Conservation (phyloP, 2,113 vertebrate genomes). For the Phyllostomus hastatus region DNA sequence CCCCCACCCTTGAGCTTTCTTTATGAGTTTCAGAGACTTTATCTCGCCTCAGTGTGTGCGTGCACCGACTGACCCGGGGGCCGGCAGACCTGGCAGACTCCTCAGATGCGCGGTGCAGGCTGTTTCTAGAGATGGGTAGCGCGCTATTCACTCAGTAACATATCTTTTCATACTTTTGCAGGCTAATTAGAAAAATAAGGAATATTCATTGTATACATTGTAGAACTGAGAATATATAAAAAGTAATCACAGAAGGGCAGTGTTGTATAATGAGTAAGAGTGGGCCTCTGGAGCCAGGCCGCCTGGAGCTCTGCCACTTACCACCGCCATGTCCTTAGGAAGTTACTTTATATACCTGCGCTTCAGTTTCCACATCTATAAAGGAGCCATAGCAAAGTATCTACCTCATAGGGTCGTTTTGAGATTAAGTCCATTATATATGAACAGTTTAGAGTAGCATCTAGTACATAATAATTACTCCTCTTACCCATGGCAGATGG, state of each 20-base stretch:
- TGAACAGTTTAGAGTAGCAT: background rate
- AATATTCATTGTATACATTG: background rate
- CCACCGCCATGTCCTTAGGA: background rate
- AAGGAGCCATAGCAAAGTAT: background rate
- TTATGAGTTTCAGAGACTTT: background rate
- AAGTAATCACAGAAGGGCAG: background rate
- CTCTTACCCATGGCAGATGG: slow-evolving; percentile 84
- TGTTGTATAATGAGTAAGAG: background rate
- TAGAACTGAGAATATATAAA: background rate
- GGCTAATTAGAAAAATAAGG: slow-evolving; percentile 9
- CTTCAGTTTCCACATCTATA: background rate
- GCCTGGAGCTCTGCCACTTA: background rate
- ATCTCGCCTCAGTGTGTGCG: background rate
- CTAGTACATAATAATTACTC: background rate
- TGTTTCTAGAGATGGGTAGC: background rate
- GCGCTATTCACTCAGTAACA: background rate
- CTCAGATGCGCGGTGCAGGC: background rate
- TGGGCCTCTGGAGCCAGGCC: background rate
- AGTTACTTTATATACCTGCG: background rate
- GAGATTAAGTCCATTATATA: background rate
- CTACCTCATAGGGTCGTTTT: background rate
- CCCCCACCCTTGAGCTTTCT: background rate
- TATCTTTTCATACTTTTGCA: slow-evolving; percentile 7
- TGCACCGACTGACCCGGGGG: background rate
- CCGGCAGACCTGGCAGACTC: background rate